These are phyloP conservation scores for Orussus abietinus DNA, from an alignment of 1,140 invertebrate species.

Conservation along the genomic window DNA sequence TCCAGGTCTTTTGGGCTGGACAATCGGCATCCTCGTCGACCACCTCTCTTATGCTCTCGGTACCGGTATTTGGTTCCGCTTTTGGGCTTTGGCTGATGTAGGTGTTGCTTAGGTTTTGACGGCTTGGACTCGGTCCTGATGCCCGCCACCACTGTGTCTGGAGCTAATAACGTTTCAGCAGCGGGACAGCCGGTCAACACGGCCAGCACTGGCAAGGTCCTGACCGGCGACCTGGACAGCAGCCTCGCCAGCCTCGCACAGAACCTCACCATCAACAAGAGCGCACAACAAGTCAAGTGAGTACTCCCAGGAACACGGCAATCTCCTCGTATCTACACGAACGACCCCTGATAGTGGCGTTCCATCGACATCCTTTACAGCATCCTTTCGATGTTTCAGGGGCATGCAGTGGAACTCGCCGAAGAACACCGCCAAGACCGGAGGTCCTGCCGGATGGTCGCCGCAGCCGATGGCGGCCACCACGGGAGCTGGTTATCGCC, in stretches of 20 bases:
- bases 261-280: constrained; percentile 88
- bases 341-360: no score
- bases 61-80: constrained; percentile 11
- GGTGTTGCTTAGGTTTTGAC: constrained; percentile 61
- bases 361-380: constrained; percentile 20
- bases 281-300: constrained; percentile 68
- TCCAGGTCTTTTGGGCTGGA: constrained; percentile 3
- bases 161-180: constrained; percentile 39
- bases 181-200: constrained; percentile 50
- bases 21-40: constrained; percentile 2
- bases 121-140: constrained; percentile 68
- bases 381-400: constrained; percentile 42
- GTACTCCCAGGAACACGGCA: no score
- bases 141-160: constrained; percentile 49
- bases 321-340: no score
- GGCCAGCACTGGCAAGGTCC: constrained; percentile 62
- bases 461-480: constrained; percentile 83
- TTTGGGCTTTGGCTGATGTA: constrained; percentile 27
- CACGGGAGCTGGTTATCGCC: constrained; percentile 77
- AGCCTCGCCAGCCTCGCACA: constrained; percentile 86
- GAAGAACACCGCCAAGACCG: constrained; percentile 75
- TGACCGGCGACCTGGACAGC: constrained; percentile 88
- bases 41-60: constrained; percentile 7
- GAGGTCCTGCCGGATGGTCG: constrained; percentile 66
- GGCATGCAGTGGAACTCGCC: constrained; percentile 84